Evolutionary conservation across 2,113 vertebrate genomes (phyloP).

Genomic region (Melanerpes aurifrons): DNA sequence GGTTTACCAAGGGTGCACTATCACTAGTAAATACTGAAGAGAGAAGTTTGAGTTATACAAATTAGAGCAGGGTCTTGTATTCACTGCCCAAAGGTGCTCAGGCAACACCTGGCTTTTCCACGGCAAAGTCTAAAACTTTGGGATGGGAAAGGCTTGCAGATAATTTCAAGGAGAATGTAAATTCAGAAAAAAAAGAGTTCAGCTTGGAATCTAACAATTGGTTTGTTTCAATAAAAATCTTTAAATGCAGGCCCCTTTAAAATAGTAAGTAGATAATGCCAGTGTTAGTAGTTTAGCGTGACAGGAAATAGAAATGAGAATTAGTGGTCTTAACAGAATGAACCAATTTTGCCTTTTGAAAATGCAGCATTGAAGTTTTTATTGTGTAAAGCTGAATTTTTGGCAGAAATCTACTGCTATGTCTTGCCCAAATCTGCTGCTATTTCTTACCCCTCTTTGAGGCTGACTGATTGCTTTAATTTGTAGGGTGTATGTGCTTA

Average conservation of each 20-base stretch:
- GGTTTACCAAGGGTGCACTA: background rate
- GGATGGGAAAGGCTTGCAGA: background rate
- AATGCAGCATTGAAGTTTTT: background rate
- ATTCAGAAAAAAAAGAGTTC: background rate
- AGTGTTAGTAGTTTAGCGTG: background rate
- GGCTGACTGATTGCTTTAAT: conserved; percentile 62
- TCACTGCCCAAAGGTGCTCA: background rate
- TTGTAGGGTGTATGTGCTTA: conserved; percentile 43
- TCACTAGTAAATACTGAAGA: background rate
- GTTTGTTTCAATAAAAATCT: background rate
- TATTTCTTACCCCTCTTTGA: conserved; percentile 35
- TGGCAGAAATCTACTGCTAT: background rate
- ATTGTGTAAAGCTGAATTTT: conserved; percentile 8
- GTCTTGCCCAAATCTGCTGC: background rate
- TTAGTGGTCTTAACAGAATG: background rate
- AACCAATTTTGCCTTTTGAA: background rate
- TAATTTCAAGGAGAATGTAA: background rate
- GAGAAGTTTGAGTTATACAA: background rate
- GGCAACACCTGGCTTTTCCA: background rate
- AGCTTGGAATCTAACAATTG: background rate
- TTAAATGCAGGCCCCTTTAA: background rate
- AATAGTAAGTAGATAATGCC: background rate
- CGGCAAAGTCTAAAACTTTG: background rate
- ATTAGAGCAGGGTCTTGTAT: background rate
- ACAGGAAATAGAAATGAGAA: background rate